Evolutionary conservation across 2,797 vertebrate species (phyloP).

Genomic region (Notamacropus eugenii): DNA sequence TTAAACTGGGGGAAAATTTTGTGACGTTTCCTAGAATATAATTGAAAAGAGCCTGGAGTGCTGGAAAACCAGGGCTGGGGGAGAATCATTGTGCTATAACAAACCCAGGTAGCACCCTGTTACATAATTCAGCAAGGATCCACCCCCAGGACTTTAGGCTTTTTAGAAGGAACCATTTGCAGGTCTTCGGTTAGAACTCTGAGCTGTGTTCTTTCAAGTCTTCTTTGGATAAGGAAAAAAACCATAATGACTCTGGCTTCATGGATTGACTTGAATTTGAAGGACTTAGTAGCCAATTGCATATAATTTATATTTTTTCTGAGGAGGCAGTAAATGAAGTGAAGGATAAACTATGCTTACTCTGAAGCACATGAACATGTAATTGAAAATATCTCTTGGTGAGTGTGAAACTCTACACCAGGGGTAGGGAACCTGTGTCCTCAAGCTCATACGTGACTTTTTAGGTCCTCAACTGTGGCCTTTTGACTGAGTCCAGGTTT

Average conservation of each 20-base stretch:
- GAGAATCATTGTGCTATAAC: not conserved
- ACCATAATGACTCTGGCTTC: not conserved
- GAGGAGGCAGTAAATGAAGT: not conserved
- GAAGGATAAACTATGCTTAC: not conserved
- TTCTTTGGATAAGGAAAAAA: not conserved
- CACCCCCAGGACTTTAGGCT: not conserved
- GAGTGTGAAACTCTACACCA: not conserved
- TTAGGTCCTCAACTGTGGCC: too few relatives aligned
- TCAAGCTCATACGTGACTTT: too few relatives aligned
- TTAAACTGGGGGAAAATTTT: not conserved
- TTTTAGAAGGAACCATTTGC: not conserved
- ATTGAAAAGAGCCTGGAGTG: too few relatives aligned
- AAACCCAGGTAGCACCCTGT: not conserved
- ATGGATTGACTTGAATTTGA: conserved; percentile 1
- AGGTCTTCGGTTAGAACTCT: not conserved
- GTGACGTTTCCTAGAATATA: too few relatives aligned
- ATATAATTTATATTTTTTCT: not conserved
- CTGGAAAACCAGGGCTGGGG: too few relatives aligned
- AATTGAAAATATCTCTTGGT: not conserved
- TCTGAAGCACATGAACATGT: not conserved
- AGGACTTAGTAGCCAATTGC: not conserved
- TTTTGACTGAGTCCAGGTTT: too few relatives aligned
- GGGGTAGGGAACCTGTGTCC: too few relatives aligned
- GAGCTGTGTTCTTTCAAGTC: not conserved
- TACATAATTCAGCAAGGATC: not conserved